A percentile compares a stretch with the other conserved stretches of the same genome.
These are phyloP conservation scores for Drosophila mayaguana DNA, from an alignment of 2,888 invertebrate species.

Conservation along the genomic window DNA sequence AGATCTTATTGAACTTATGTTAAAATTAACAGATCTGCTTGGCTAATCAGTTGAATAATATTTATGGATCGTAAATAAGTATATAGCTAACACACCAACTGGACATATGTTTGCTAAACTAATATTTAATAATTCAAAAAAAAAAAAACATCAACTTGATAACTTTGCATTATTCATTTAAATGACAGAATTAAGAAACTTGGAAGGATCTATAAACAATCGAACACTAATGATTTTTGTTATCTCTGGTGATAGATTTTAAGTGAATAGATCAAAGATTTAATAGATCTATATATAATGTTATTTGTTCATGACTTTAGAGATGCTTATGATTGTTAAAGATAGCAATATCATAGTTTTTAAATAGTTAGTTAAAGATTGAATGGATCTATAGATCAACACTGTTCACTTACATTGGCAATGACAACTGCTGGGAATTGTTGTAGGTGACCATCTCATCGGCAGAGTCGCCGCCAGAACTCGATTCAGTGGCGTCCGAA, in stretches of 20 bases:
- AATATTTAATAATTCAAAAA: neutral
- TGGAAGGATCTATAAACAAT: neutral
- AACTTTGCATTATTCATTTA: neutral
- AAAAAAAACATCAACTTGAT: neutral
- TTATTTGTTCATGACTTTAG: no score
- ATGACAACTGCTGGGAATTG: constrained; percentile 90
- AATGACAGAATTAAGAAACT: neutral
- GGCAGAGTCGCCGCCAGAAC: constrained; percentile 97
- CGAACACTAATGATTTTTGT: neutral
- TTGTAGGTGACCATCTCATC: constrained; percentile 94
- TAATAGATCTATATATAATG: no score
- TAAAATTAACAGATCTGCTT: neutral
- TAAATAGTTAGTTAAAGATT: no score
- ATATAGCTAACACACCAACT: neutral
- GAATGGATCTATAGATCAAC: neutral
- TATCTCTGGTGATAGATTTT: neutral
- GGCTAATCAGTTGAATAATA: neutral
- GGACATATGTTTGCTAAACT: neutral
- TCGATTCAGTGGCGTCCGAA: constrained; percentile 97
- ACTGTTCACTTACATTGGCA: constrained; percentile 90
- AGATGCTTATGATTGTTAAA: no score
- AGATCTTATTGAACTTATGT: neutral
- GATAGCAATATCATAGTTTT: no score
- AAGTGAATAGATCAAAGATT: neutral
- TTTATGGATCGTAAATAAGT: neutral